Conservation (phyloP, 1,140 invertebrate genomes). For the Phenacoccus solenopsis region DNA sequence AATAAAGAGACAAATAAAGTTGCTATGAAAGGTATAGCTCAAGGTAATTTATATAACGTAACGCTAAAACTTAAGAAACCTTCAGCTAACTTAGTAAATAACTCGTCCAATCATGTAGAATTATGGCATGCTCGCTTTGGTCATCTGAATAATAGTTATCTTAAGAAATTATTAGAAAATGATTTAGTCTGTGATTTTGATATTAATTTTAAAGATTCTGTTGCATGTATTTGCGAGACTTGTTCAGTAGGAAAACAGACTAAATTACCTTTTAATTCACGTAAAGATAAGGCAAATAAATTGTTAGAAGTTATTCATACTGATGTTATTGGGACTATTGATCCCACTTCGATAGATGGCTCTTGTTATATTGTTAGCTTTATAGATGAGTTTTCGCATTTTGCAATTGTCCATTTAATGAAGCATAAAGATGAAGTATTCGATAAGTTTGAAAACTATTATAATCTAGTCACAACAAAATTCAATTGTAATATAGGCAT, state of each 20-base stretch:
- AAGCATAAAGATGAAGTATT: conserved; percentile 33
- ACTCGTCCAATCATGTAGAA: too few relatives aligned
- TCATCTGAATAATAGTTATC: too few relatives aligned
- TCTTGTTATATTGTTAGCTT: conserved; percentile 32
- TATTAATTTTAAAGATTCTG: too few relatives aligned
- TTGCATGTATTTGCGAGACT: not conserved
- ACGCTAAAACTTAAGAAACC: too few relatives aligned
- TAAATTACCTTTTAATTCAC: not conserved
- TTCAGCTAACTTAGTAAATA: too few relatives aligned
- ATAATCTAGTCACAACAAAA: conserved; percentile 30
- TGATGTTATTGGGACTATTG: conserved; percentile 30
- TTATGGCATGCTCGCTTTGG: too few relatives aligned
- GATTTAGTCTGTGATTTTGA: too few relatives aligned
- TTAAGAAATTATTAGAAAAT: too few relatives aligned
- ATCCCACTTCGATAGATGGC: conserved; percentile 27
- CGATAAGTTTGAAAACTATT: conserved; percentile 31
- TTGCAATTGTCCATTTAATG: conserved; percentile 32
- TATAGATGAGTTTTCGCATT: conserved; percentile 32
- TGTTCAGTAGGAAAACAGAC: not conserved
- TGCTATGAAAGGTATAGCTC: too few relatives aligned
- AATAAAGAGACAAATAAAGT: too few relatives aligned
- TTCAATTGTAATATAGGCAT: conserved; percentile 20
- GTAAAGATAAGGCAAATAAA: not conserved
- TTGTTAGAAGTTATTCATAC: not conserved
- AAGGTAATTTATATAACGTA: too few relatives aligned